These are phyloP conservation scores for Porites rus DNA, from an alignment of 92 coral and sea anemone genomes.

Conservation along the genomic window DNA sequence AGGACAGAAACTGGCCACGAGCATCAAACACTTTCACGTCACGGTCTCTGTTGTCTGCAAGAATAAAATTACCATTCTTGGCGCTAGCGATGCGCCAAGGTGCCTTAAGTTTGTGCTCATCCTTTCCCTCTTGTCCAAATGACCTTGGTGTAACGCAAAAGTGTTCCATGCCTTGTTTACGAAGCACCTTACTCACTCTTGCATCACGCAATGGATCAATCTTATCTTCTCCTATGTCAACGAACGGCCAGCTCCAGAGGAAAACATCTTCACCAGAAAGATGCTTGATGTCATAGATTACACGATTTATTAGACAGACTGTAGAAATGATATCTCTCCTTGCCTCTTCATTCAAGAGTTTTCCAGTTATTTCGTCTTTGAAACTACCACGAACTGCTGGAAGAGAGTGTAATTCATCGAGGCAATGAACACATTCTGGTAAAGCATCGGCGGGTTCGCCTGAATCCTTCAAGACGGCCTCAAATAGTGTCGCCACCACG, in stretches of 20 bases:
- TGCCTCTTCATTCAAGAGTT: background rate
- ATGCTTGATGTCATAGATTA: constrained; percentile 29
- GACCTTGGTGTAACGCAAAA: constrained; percentile 3
- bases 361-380: background rate
- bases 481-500: constrained; percentile 37
- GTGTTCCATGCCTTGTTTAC: background rate
- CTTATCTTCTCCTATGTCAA: background rate
- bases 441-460: constrained; percentile 11
- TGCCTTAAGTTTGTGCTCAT: constrained; percentile 17
- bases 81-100: constrained; percentile 52
- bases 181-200: background rate
- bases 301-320: constrained; percentile 30
- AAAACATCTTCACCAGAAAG: background rate
- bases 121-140: constrained; percentile 3
- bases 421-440: constrained; percentile 40
- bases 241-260: constrained; percentile 11
- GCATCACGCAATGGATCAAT: constrained; percentile 33
- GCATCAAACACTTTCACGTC: constrained; percentile 49
- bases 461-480: constrained; percentile 17
- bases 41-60: constrained; percentile 48
- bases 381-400: constrained; percentile 32
- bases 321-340: constrained; percentile 26
- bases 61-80: constrained; percentile 39
- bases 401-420: constrained; percentile 41
- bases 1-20: constrained; percentile 41